Evolutionary conservation across 2,888 invertebrate species (phyloP), one percentile per base, ranked within the genome.

Genomic region (Lithophane ornitopus): DNA sequence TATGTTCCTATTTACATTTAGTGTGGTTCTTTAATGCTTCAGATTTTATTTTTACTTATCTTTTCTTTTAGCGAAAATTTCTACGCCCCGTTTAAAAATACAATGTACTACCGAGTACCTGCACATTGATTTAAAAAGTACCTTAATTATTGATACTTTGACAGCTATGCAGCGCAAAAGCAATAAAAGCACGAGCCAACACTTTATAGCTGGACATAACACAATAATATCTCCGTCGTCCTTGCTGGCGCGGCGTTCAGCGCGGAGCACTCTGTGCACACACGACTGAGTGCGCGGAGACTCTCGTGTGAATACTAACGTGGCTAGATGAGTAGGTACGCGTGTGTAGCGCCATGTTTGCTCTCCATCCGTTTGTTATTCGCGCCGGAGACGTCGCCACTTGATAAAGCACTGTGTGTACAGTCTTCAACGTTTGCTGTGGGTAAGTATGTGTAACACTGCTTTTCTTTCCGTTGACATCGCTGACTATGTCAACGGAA

Each of bases 281-380:
- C 74, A 58, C 67, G 44, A 12, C 61, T 12, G 52, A 16, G 41
- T 9, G 41, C 56, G 56, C 41, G 14, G 65, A 61, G 56, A 16
- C 52, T 49, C 61, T 52, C 39, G 56, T 22, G 41, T 54, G 82
- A 81, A 82, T 85, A 81, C 77, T 84, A 84, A 85, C 70, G 61
- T 39, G 52, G 49, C 56, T 41, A n/a, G 46, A n/a, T 26, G 56
- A 46, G 59, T 44, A 54, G 69, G 56, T n/a, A 34, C 54, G 58
- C 52, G 58, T 59, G 58, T 41, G 44, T n/a, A 26, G 44, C 39
- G 63, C 26, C 62, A 58, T 80, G 76, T 82, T 80, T 80, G 84
- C 61, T 56, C 46, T 46, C 39, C 70, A 28, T 39, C 34, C 62
- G 67, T 41, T 85, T 82, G 77, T 61, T 81, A 82, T 84, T 82